Evolutionary conservation across 2,113 vertebrate genomes (phyloP).

Genomic region (Thinocorus orbignyianus): DNA sequence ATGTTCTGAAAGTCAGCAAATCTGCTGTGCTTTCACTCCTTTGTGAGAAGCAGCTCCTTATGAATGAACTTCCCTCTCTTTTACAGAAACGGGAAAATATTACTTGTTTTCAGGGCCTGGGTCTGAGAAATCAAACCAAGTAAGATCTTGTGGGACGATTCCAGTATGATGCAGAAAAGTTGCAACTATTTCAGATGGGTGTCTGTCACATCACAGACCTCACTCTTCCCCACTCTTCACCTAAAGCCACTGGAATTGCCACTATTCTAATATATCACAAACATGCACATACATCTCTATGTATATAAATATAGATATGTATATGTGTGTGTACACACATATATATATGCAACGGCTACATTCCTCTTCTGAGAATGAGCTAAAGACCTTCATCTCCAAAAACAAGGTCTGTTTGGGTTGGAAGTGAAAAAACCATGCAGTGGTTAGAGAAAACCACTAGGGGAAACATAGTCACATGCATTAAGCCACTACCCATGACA

Average conservation of each 20-base stretch:
- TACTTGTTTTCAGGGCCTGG: neutral
- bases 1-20: slow-evolving; percentile 15
- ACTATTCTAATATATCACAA: neutral
- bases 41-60: neutral
- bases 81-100: neutral
- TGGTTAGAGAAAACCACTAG: slow-evolving; percentile 37
- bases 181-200: neutral
- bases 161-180: neutral
- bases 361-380: neutral
- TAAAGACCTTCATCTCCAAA: neutral
- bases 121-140: neutral
- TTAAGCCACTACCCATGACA: neutral
- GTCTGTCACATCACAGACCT: neutral
- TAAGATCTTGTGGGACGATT: neutral
- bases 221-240: neutral
- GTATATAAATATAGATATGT: neutral
- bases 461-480: slow-evolving; percentile 55
- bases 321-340: neutral
- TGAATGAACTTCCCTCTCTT: neutral
- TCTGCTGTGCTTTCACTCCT: neutral
- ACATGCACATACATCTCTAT: neutral
- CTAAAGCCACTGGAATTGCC: neutral
- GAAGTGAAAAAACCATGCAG: neutral
- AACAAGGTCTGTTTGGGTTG: neutral
- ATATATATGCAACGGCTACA: neutral